Evolutionary conservation across 2,888 invertebrate genomes (phyloP), one percentile per base, ranked within the genome.

Genomic region (Euzophera pinguis): DNA sequence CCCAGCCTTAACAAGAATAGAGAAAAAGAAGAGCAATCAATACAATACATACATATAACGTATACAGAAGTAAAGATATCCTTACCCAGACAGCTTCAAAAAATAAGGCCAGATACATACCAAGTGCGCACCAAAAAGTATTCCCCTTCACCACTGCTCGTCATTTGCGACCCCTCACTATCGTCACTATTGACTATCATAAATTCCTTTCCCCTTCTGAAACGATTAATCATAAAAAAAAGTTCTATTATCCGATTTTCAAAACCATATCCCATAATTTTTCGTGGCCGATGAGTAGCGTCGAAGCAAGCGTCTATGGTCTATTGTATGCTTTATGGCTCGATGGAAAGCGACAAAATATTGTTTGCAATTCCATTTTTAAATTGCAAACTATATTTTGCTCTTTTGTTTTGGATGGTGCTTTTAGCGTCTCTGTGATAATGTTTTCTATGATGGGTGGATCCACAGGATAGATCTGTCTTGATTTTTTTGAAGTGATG

Each of bases 131-230:
- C 73, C 65, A 89, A 78, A 78, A 81, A 84, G 74, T 79, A 85
- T 60, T 87, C 73, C 38, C 80, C 85, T 48, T 77, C 78, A 59
- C 71, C 78, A 69, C 78, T 79, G 67, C 75, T 76, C 50, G 74
- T 73, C 57, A 75, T 69, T 66, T 78, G 70, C 34, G 80, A 79
- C 50, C 72, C 78, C 56, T 88, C 87, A 78, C 83, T 85, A 82
- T 75, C 79, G 67, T 83, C 81, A 62, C 32, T 32, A 45, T 45
- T 45, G 45, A 85, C 87, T 69, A 75, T 78, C 61, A 78, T 71
- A 81, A 83, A 86, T 67, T 79, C 73, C 69, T 78, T 84, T 78
- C 67, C 73, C 65, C 73, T 71, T 87, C 88, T 88, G 88, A 85
- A 88, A 89, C 78, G 69, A 73, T 75, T 61, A 80, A 79, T 62